Percentiles rank a stretch among this genome's conserved stretches.
phyloP scores from a whole-genome alignment of 2,113 vertebrate species.

The Zapornia atra region DNA sequence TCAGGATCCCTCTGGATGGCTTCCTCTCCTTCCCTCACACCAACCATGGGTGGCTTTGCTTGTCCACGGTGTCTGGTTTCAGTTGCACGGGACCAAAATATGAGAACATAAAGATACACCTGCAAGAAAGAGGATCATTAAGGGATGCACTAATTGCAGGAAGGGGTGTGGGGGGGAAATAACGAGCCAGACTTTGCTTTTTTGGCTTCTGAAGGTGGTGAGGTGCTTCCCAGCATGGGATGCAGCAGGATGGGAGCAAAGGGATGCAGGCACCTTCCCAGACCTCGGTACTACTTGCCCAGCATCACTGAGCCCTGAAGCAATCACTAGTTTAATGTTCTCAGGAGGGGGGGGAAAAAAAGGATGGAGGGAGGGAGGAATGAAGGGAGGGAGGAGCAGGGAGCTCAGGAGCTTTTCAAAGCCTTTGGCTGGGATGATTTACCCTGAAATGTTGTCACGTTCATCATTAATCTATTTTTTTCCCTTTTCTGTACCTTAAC shows the following conservation, averaged over 20 bases:
- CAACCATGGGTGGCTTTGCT: not conserved
- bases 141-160: not conserved
- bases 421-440: not conserved
- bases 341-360: not conserved
- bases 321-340: not conserved
- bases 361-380: no score
- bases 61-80: not conserved
- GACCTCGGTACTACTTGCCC: not conserved
- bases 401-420: not conserved
- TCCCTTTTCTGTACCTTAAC: conserved; percentile 47
- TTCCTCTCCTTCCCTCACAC: no score
- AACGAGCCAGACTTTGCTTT: not conserved
- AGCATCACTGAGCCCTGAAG: fast-evolving
- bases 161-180: not conserved
- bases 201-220: not conserved
- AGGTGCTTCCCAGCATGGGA: not conserved
- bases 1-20: no score
- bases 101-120: not conserved
- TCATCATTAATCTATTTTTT: conserved; percentile 56
- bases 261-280: not conserved
- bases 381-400: not conserved
- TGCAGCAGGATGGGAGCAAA: not conserved
- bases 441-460: conserved; percentile 46
- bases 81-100: not conserved
- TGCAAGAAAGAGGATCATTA: not conserved